Evolutionary conservation across 2,888 invertebrate genomes (phyloP).

Genomic region (Micoletzkya japonica): DNA sequence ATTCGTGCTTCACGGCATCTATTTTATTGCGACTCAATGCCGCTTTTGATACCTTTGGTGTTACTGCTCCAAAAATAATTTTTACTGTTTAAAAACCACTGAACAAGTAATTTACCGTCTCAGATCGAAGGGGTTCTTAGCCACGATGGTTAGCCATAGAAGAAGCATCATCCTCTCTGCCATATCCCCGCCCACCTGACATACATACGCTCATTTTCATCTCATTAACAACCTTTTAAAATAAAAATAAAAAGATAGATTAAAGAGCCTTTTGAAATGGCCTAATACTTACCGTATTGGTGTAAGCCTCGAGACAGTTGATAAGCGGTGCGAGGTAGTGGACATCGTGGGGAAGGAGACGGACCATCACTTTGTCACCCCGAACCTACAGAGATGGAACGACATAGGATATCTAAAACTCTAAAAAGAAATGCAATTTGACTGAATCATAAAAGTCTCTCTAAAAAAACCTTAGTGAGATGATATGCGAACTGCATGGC

Average conservation of each 20-base stretch:
- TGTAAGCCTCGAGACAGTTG: conserved; percentile 26
- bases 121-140: conserved; percentile 61
- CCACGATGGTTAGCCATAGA: conserved; percentile 59
- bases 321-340: conserved; percentile 23
- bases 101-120: conserved; percentile 34
- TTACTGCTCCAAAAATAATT: neutral
- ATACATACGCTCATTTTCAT: neutral
- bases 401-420: neutral
- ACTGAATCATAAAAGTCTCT: no score
- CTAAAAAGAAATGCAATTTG: neutral
- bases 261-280: no score
- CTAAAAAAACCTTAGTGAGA: conserved; percentile 42
- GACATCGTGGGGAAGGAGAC: conserved; percentile 49
- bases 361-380: conserved; percentile 44
- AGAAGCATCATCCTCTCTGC: conserved; percentile 42
- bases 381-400: conserved; percentile 32
- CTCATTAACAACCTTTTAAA: neutral
- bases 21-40: neutral
- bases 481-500: conserved; percentile 32
- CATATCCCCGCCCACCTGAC: neutral
- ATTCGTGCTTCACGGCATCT: neutral
- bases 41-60: neutral
- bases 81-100: neutral
- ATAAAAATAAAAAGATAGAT: neutral
- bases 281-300: neutral